A percentile compares a stretch with the other conserved stretches of the same genome.
Conservation (phyloP, 2,888 invertebrate genomes). For the Arctia plantaginis region DNA sequence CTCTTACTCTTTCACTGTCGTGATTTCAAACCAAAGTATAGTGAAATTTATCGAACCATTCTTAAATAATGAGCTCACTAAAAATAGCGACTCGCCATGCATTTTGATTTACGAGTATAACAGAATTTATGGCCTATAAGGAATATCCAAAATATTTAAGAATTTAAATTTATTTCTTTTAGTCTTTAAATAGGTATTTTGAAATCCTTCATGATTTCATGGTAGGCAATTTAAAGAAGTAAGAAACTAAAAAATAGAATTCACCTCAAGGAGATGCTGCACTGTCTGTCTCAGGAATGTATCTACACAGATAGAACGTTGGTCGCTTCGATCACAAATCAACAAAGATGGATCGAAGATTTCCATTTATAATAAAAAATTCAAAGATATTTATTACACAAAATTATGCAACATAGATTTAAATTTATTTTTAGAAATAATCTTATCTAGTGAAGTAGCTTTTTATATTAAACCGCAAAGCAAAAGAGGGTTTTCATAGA, state of each 20-base stretch:
- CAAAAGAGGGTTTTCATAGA: not conserved
- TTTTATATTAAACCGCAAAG: not conserved
- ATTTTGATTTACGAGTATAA: no score
- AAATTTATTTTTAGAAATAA: not conserved
- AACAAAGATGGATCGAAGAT: not conserved
- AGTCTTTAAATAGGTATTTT: no score
- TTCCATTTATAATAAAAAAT: not conserved
- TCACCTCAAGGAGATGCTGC: not conserved
- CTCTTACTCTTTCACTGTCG: no score
- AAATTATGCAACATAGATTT: not conserved
- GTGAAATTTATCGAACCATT: no score
- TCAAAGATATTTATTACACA: not conserved
- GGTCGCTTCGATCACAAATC: not conserved
- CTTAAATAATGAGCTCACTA: no score
- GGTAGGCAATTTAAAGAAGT: not conserved
- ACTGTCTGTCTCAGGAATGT: not conserved
- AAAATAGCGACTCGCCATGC: no score
- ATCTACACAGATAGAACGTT: not conserved
- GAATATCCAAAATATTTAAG: no score
- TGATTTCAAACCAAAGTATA: no score
- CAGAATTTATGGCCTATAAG: no score
- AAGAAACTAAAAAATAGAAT: not conserved
- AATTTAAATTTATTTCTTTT: no score
- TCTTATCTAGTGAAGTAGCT: not conserved
- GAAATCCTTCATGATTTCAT: no score